A percentile compares a stretch with the other conserved stretches of the same genome.
Conservation (phyloP, 92 coral and sea anemone genomes). For the Desmophyllum pertusum region DNA sequence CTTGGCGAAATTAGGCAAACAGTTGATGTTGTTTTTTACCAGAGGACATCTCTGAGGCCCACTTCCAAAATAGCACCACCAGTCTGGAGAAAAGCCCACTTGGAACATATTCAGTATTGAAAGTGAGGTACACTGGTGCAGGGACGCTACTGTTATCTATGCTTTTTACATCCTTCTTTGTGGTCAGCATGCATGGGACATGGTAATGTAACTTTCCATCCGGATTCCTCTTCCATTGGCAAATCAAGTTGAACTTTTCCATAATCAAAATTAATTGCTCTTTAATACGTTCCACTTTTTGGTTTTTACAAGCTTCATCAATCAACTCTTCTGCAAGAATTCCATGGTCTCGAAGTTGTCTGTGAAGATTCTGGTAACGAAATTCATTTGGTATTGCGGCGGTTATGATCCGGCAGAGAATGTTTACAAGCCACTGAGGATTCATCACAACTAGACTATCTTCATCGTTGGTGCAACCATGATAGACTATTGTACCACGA, state of each 20-base stretch:
- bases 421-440: conserved; percentile 6
- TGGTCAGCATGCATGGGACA: conserved; percentile 12
- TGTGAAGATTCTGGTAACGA: not conserved
- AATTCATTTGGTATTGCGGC: too few species aligned
- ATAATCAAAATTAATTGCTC: not conserved
- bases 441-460: not conserved
- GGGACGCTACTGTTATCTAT: too few species aligned
- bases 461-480: not conserved
- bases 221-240: not conserved
- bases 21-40: not conserved
- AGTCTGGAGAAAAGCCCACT: conserved; percentile 11
- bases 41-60: not conserved
- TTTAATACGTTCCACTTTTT: not conserved
- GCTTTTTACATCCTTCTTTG: too few species aligned
- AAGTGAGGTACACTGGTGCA: conserved; percentile 12
- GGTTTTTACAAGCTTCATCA: not conserved
- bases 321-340: not conserved
- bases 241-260: not conserved
- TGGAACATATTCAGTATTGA: not conserved
- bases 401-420: not conserved
- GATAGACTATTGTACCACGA: not conserved
- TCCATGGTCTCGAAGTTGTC: not conserved
- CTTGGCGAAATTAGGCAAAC: not conserved
- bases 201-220: not conserved
- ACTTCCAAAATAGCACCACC: not conserved